Evolutionary conservation across 2,888 invertebrate species (phyloP).

Genomic region (Sesamia inferens): DNA sequence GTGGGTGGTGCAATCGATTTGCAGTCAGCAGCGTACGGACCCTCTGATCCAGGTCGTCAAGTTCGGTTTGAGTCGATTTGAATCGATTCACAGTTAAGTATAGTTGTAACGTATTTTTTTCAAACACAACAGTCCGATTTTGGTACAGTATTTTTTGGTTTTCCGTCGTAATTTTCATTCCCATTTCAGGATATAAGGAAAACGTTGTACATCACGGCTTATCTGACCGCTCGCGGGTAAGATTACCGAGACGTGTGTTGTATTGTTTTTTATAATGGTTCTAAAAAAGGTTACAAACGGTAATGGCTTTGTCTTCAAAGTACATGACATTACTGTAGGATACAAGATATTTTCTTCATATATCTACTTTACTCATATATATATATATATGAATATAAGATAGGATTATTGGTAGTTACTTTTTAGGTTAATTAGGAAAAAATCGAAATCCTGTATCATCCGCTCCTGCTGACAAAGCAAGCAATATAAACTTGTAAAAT

Average conservation of each 20-base stretch:
- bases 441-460: too few species aligned
- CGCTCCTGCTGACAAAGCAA: too few species aligned
- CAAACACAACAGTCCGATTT: background rate
- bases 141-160: background rate
- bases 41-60: too few species aligned
- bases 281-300: slow-evolving; percentile 18
- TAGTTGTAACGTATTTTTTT: background rate
- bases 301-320: slow-evolving; percentile 22
- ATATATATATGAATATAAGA: too few species aligned
- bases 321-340: background rate
- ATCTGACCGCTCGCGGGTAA: slow-evolving; percentile 37
- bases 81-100: background rate
- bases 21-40: too few species aligned
- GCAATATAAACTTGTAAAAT: too few species aligned
- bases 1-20: too few species aligned
- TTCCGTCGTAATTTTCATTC: slow-evolving; percentile 22
- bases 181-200: slow-evolving; percentile 37
- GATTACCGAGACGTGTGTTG: slow-evolving; percentile 44
- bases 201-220: slow-evolving; percentile 56
- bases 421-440: too few species aligned
- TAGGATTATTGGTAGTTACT: too few species aligned
- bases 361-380: too few species aligned
- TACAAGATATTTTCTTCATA: too few species aligned
- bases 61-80: too few species aligned
- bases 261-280: slow-evolving; percentile 55